These are phyloP conservation scores for Leptinotarsa haldemani DNA, from an alignment of 2,888 invertebrate species.

Conservation along the genomic window DNA sequence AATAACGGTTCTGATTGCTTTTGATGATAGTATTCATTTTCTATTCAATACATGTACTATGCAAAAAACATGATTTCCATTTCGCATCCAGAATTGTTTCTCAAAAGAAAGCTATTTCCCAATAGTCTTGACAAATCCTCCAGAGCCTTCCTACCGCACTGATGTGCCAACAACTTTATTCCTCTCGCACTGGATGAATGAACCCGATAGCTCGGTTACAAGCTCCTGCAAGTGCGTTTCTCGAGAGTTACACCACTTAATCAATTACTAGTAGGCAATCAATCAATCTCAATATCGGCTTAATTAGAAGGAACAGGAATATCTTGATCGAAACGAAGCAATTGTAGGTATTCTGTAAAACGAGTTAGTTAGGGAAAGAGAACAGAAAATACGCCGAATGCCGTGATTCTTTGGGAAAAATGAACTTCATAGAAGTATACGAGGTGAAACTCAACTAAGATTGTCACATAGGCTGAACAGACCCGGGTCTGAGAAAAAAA, in stretches of 20 bases:
- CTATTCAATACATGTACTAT: too few species aligned
- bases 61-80: too few species aligned
- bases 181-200: not conserved
- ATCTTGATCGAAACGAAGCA: slow-evolving; percentile 26
- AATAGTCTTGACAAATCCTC: not conserved
- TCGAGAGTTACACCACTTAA: slow-evolving; percentile 56
- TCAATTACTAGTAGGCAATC: slow-evolving; percentile 57
- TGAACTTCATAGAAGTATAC: too few species aligned
- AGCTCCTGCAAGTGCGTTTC: slow-evolving; percentile 5
- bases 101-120: not conserved
- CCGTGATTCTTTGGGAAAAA: not conserved
- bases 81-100: too few species aligned
- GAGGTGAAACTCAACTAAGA: too few species aligned
- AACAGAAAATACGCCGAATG: not conserved
- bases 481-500: too few species aligned
- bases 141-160: not conserved
- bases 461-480: too few species aligned
- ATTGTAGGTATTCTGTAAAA: not conserved
- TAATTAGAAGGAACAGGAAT: slow-evolving; percentile 24
- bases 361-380: not conserved
- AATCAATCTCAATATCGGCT: slow-evolving; percentile 52
- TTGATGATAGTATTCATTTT: too few species aligned
- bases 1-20: too few species aligned
- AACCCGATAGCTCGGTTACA: not conserved
- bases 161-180: not conserved